These are phyloP conservation scores for Drosophila pegasa DNA, from an alignment of 2,888 invertebrate species.

Conservation along the genomic window DNA sequence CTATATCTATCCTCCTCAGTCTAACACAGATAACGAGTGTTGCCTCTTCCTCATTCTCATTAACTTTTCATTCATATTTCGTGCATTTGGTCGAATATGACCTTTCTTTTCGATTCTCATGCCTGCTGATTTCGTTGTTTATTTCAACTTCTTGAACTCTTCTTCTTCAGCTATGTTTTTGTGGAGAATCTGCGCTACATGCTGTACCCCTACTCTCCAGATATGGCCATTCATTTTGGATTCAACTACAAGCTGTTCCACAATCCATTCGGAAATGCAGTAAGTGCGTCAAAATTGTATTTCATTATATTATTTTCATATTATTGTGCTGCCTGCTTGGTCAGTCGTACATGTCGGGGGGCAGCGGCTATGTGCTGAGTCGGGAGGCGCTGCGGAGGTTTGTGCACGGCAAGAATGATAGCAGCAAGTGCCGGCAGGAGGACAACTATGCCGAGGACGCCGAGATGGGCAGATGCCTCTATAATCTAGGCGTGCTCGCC, in stretches of 20 bases:
- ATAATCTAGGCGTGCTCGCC: constrained; percentile 92
- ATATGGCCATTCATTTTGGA: constrained; percentile 93
- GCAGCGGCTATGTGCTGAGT: constrained; percentile 96
- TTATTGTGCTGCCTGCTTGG: background rate
- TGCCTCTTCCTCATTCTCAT: background rate
- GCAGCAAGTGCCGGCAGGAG: constrained; percentile 85
- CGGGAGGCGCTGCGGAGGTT: constrained; percentile 89
- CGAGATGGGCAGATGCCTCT: constrained; percentile 89
- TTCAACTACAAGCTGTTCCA: constrained; percentile 92
- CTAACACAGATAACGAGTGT: no score
- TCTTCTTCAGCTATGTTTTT: constrained; percentile 86
- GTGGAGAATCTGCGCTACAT: constrained; percentile 96
- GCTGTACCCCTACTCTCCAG: constrained; percentile 90
- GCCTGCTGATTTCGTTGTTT: background rate
- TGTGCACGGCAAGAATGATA: constrained; percentile 89
- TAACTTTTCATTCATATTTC: background rate
- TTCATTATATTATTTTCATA: background rate
- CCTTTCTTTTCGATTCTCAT: background rate
- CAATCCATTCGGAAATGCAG: constrained; percentile 46
- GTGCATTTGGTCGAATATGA: background rate
- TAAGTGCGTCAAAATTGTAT: constrained; percentile 72
- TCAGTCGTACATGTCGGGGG: constrained; percentile 94
- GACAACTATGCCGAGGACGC: constrained; percentile 85
- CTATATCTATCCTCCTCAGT: background rate
- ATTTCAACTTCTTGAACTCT: background rate